phyloP scores from a whole-genome alignment of 2,797 vertebrate species.

The Callimico goeldii region DNA sequence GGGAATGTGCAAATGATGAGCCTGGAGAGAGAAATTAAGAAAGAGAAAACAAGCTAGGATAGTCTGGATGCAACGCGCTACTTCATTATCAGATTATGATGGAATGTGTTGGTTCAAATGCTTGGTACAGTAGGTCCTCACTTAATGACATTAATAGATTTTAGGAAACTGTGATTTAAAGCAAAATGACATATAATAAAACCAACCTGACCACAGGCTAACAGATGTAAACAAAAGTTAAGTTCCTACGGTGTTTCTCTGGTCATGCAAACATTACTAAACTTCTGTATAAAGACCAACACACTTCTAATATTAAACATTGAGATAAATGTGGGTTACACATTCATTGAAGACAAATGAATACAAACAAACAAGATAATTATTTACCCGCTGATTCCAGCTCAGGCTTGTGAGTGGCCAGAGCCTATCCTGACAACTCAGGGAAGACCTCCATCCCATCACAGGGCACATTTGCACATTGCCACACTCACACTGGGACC shows the following conservation, averaged over 20 bases:
- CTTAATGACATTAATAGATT: not conserved
- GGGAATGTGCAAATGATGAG: not conserved
- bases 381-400: not conserved
- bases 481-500: not conserved
- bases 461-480: too few species aligned
- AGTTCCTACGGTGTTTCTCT: not conserved
- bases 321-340: not conserved
- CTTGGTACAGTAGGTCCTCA: not conserved
- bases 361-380: not conserved
- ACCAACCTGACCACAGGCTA: not conserved
- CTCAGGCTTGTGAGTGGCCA: not conserved
- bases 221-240: not conserved
- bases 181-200: not conserved
- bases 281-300: not conserved
- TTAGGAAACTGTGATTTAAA: not conserved
- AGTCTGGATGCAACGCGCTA: not conserved
- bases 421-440: not conserved
- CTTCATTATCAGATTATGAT: not conserved
- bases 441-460: not conserved
- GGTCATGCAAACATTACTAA: not conserved
- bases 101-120: not conserved
- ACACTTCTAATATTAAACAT: not conserved
- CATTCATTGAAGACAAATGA: not conserved
- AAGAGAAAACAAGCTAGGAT: not conserved
- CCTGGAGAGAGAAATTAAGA: conserved; percentile 22